phyloP scores from a whole-genome alignment of 2,888 invertebrate species.

The Pheosia gnoma region DNA sequence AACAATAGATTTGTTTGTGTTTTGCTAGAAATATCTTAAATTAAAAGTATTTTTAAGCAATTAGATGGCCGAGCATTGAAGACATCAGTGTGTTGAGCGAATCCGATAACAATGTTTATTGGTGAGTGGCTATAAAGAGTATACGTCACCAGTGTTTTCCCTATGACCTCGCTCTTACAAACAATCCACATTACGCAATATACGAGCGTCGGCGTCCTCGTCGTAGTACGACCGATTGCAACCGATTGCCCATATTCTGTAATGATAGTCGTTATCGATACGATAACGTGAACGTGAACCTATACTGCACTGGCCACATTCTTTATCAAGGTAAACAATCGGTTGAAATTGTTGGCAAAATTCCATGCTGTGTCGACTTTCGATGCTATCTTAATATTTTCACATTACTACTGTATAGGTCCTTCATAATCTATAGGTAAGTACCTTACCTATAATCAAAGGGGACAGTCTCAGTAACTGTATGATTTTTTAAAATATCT shows the following conservation, averaged over 20 bases:
- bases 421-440: not conserved
- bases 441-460: not conserved
- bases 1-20: not conserved
- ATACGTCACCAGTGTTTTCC: slow-evolving; percentile 12
- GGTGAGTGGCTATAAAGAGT: too few relatives aligned
- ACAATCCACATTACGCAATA: slow-evolving; percentile 42
- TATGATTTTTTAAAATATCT: too few relatives aligned
- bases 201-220: not conserved
- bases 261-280: slow-evolving; percentile 31
- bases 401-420: too few relatives aligned
- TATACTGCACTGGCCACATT: slow-evolving; percentile 46
- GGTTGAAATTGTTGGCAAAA: slow-evolving; percentile 40
- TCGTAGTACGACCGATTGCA: slow-evolving; percentile 5
- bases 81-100: too few relatives aligned
- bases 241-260: slow-evolving; percentile 13
- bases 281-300: slow-evolving; percentile 36
- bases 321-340: slow-evolving; percentile 51
- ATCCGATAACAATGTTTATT: too few relatives aligned
- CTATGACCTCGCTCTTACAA: slow-evolving; percentile 43
- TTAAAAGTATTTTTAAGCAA: not conserved
- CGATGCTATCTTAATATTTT: slow-evolving; percentile 23
- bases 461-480: too few relatives aligned
- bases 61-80: not conserved
- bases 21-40: not conserved
- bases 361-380: slow-evolving; percentile 37